Conservation (phyloP, 2,888 invertebrate genomes). For the Scelioninae gen. 1 region DNA sequence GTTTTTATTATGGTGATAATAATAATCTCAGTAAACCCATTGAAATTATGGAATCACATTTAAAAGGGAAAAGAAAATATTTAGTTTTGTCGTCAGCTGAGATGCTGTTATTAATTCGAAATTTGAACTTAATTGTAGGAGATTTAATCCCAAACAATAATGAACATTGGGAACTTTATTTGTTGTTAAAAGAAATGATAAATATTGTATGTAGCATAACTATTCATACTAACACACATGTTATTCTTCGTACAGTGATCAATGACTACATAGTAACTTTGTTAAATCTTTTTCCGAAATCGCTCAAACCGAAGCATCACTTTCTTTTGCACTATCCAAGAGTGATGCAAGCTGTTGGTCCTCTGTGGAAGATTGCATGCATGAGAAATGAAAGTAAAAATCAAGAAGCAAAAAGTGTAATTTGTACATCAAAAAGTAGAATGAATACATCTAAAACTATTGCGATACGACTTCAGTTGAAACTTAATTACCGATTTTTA, state of each 20-base stretch:
- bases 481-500: conserved; percentile 39
- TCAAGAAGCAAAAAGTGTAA: conserved; percentile 46
- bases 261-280: conserved; percentile 56
- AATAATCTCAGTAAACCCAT: conserved; percentile 64
- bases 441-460: conserved; percentile 55
- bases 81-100: too few relatives aligned
- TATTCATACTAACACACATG: conserved; percentile 33
- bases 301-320: conserved; percentile 68
- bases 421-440: conserved; percentile 31
- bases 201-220: conserved; percentile 47
- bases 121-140: conserved; percentile 67
- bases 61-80: conserved; percentile 48
- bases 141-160: conserved; percentile 61
- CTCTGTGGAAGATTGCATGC: conserved; percentile 45
- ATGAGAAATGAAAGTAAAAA: conserved; percentile 69
- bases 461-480: conserved; percentile 56
- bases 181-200: conserved; percentile 61
- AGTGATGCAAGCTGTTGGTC: conserved; percentile 57
- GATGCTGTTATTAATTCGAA: conserved; percentile 60
- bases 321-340: conserved; percentile 62
- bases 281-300: conserved; percentile 28
- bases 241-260: conserved; percentile 44
- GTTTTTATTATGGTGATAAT: conserved; percentile 69
- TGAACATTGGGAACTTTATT: conserved; percentile 63
- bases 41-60: conserved; percentile 55